Conservation (phyloP, 2,888 invertebrate genomes). For the Tetranychus truncatus region DNA sequence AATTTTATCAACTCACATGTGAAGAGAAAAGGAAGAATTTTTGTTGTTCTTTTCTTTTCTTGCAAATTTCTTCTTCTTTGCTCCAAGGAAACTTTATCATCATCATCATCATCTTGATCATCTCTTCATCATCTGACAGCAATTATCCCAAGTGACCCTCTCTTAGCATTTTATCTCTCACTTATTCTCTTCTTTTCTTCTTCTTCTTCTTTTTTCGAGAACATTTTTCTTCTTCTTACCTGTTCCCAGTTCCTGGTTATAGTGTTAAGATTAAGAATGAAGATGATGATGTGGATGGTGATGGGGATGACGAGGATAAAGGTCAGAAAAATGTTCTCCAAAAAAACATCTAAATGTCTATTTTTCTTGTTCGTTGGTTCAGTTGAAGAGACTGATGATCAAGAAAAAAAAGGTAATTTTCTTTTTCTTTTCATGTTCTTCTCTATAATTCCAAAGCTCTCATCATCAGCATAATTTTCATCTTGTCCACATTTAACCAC, state of each 20-base stretch:
- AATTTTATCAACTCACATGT: background rate
- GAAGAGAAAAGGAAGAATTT: background rate
- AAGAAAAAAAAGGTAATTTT: background rate
- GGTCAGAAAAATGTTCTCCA: background rate
- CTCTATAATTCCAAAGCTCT: background rate
- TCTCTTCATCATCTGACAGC: background rate
- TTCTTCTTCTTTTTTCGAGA: background rate
- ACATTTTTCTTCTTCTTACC: background rate
- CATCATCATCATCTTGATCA: background rate
- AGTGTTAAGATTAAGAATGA: background rate
- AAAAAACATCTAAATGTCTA: background rate
- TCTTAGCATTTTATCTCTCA: background rate
- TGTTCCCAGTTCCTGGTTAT: background rate
- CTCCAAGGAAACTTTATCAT: background rate
- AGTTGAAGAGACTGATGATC: background rate
- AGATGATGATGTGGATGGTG: background rate
- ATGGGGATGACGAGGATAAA: background rate
- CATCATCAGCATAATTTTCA: background rate
- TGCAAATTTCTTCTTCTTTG: background rate
- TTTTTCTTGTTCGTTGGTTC: background rate
- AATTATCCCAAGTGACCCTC: slow-evolving; percentile 1
- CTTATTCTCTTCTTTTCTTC: background rate
- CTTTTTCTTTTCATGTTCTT: background rate
- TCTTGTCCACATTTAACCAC: background rate
- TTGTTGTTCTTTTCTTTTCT: too few species aligned